Percentiles rank a stretch among this genome's conserved stretches.
Conservation (phyloP, 1,140 invertebrate genomes). For the Frieseomelitta varia region DNA sequence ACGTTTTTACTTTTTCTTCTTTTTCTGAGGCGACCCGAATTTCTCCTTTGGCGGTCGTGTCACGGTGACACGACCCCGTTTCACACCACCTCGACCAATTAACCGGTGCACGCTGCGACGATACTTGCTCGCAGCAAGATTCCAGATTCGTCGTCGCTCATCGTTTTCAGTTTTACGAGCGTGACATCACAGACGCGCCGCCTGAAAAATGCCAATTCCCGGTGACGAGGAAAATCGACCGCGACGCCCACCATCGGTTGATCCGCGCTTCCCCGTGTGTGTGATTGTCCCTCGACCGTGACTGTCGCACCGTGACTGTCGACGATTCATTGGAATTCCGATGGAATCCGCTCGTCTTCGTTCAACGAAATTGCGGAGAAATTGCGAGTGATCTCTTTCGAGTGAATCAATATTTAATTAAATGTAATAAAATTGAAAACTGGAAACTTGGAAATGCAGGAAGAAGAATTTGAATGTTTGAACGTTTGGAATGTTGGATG, state of each 20-base stretch:
- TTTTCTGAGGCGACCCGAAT: neutral
- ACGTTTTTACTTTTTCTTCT: neutral
- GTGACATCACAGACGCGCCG: slow-evolving; percentile 11
- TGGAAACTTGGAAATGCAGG: neutral
- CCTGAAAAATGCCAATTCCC: slow-evolving; percentile 13
- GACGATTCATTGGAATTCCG: neutral
- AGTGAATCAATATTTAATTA: neutral
- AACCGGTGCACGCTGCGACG: neutral
- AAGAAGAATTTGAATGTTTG: too few relatives aligned
- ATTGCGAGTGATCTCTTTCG: neutral
- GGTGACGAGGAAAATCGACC: neutral
- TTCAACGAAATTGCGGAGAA: neutral
- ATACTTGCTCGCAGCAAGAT: neutral
- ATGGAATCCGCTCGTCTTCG: neutral
- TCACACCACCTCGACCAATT: slow-evolving; percentile 2
- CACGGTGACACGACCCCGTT: slow-evolving; percentile 2
- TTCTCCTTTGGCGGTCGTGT: neutral
- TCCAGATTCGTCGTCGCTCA: slow-evolving; percentile 25
- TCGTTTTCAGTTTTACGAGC: slow-evolving; percentile 17
- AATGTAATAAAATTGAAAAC: neutral
- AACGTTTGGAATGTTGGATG: too few relatives aligned
- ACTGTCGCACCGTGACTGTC: neutral
- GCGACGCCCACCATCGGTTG: neutral
- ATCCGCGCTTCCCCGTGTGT: neutral
- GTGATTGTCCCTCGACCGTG: neutral